phyloP scores from a whole-genome alignment of 1,140 invertebrate species.

The Pseudobourletiella spinata region DNA sequence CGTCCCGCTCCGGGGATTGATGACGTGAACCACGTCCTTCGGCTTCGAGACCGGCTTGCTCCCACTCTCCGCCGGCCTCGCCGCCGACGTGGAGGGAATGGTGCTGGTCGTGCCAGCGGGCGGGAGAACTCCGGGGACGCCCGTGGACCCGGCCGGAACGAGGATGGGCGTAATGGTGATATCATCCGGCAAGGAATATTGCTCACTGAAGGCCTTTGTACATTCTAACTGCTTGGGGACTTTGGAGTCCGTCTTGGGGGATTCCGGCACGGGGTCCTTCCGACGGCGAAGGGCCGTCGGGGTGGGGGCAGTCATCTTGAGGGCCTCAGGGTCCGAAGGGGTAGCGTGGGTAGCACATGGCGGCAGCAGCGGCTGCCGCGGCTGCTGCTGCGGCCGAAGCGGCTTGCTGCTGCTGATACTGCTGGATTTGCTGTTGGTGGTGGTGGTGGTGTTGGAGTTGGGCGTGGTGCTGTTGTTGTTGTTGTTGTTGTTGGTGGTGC shows the following conservation, averaged over 20 bases:
- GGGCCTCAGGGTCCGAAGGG: slow-evolving; percentile 23
- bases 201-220: slow-evolving; percentile 32
- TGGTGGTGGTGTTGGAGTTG: slow-evolving; percentile 18
- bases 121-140: neutral
- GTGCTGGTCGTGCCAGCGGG: neutral
- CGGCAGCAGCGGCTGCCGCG: slow-evolving; percentile 10
- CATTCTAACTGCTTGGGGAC: slow-evolving; percentile 20
- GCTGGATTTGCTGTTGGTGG: slow-evolving; percentile 15
- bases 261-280: slow-evolving; percentile 8
- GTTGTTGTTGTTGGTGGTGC: slow-evolving; percentile 19
- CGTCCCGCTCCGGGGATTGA: slow-evolving; percentile 32
- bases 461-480: slow-evolving; percentile 18
- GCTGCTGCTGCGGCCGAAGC: slow-evolving; percentile 9
- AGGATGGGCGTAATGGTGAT: slow-evolving; percentile 35
- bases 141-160: neutral
- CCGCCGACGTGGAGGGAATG: neutral
- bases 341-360: slow-evolving; percentile 31
- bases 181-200: slow-evolving; percentile 36
- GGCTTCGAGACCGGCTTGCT: slow-evolving; percentile 13
- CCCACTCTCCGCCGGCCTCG: neutral
- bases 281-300: slow-evolving; percentile 1
- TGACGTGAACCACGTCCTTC: slow-evolving; percentile 33
- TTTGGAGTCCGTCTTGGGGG: slow-evolving; percentile 7
- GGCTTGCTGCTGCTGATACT: slow-evolving; percentile 10
- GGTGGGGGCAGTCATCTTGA: slow-evolving; percentile 8